Conservation (phyloP, 2,113 vertebrate species). For the Spermophilus dauricus region DNA sequence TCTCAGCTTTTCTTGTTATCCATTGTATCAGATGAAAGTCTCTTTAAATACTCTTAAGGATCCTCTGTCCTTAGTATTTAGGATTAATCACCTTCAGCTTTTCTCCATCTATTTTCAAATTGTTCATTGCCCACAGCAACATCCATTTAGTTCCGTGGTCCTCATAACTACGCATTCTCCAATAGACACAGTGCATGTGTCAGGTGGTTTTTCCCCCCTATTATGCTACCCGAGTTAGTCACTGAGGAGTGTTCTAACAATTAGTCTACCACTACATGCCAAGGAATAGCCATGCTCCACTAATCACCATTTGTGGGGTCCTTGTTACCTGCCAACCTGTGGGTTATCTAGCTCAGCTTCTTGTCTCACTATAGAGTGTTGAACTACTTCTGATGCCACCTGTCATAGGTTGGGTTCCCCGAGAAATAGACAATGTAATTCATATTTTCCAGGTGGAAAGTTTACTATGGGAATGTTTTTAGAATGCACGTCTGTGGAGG, state of each 20-base stretch:
- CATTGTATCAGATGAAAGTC: neutral
- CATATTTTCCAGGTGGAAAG: neutral
- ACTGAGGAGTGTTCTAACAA: neutral
- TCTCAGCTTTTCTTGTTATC: slow-evolving; percentile 25
- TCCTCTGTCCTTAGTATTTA: neutral
- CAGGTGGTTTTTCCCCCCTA: neutral
- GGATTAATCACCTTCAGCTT: neutral
- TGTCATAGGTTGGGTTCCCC: neutral
- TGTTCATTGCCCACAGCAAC: neutral
- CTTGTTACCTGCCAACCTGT: neutral
- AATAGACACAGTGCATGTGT: neutral
- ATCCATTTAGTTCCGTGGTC: neutral
- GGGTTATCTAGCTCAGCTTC: neutral
- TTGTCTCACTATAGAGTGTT: neutral
- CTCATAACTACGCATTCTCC: neutral
- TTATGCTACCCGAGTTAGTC: neutral
- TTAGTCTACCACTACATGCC: too few species aligned
- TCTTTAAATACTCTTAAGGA: neutral
- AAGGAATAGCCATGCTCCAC: too few species aligned
- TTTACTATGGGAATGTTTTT: neutral
- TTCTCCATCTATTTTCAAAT: neutral
- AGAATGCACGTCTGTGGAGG: neutral
- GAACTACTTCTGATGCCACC: neutral
- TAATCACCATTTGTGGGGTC: neutral
- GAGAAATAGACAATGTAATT: neutral